Percentiles rank a stretch among this genome's conserved stretches.
Evolutionary conservation across 2,888 invertebrate genomes (phyloP).

Genomic region (Orgyia antiqua): DNA sequence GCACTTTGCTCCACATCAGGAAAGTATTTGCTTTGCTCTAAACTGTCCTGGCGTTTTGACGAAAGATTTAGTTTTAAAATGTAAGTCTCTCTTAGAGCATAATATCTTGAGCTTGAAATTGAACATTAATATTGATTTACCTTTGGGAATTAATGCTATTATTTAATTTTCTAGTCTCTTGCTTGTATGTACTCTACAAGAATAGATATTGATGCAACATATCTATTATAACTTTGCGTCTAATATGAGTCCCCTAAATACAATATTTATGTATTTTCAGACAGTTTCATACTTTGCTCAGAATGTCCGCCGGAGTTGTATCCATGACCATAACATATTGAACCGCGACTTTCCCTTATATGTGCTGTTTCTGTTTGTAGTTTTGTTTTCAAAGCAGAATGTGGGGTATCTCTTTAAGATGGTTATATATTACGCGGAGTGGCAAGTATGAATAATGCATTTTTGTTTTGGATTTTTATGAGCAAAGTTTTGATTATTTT

Average conservation of each 20-base stretch:
- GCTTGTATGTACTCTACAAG: background rate
- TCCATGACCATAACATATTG: slow-evolving; percentile 44
- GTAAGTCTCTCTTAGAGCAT: too few species aligned
- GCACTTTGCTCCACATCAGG: too few species aligned
- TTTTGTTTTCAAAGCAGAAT: slow-evolving; percentile 31
- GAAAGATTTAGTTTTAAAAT: too few species aligned
- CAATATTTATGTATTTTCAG: slow-evolving; percentile 75
- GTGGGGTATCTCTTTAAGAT: slow-evolving; percentile 38
- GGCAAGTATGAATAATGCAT: slow-evolving; percentile 76
- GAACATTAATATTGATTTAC: too few species aligned
- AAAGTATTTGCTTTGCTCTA: too few species aligned
- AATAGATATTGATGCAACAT: slow-evolving; percentile 19
- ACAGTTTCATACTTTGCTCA: slow-evolving; percentile 70
- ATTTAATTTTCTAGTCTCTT: too few species aligned
- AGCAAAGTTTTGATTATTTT: slow-evolving; percentile 78
- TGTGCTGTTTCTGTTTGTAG: slow-evolving; percentile 30
- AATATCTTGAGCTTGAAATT: too few species aligned
- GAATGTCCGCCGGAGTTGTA: slow-evolving; percentile 58
- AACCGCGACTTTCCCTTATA: slow-evolving; percentile 36
- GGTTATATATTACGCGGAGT: slow-evolving; percentile 53
- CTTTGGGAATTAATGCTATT: too few species aligned
- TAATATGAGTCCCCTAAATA: slow-evolving; percentile 56
- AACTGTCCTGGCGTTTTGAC: too few species aligned
- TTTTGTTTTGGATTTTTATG: slow-evolving; percentile 79
- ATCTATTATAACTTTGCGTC: slow-evolving; percentile 27